These are phyloP conservation scores for Sympetrum striolatum DNA, from an alignment of 2,888 invertebrate species.

Conservation along the genomic window DNA sequence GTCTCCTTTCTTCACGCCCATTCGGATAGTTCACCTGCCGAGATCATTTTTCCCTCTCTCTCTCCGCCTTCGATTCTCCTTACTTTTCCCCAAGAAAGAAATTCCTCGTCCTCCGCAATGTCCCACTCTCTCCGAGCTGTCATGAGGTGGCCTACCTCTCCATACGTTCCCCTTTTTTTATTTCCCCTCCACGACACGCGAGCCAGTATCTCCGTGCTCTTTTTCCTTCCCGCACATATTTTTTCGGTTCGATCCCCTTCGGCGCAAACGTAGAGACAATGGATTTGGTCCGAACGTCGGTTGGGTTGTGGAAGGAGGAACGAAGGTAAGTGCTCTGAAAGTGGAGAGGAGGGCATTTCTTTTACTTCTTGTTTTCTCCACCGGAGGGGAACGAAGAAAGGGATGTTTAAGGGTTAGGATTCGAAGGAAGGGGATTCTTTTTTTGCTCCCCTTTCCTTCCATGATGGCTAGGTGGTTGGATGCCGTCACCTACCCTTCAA, in stretches of 20 bases:
- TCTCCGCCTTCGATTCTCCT: too few relatives aligned
- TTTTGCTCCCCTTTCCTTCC: neutral
- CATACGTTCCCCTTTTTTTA: neutral
- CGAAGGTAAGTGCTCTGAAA: neutral
- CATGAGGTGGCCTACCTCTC: neutral
- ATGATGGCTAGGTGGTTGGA: neutral
- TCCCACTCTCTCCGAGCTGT: neutral
- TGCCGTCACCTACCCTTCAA: too few relatives aligned
- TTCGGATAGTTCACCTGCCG: too few relatives aligned
- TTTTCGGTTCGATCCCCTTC: neutral
- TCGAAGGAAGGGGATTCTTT: neutral
- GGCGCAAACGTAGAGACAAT: neutral
- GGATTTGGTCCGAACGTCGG: constrained; percentile 19
- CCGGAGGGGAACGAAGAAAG: too few relatives aligned
- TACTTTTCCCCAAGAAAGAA: too few relatives aligned
- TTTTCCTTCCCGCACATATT: neutral
- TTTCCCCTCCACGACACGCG: neutral
- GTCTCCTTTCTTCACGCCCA: too few relatives aligned
- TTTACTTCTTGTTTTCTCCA: too few relatives aligned
- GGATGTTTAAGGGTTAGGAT: too few relatives aligned
- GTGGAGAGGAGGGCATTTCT: neutral
- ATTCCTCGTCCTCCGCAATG: neutral
- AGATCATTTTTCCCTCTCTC: too few relatives aligned
- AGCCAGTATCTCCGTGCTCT: neutral
- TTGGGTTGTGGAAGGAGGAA: neutral